Evolutionary conservation across 2,888 invertebrate species (phyloP).

Genomic region (Chesias legatella): DNA sequence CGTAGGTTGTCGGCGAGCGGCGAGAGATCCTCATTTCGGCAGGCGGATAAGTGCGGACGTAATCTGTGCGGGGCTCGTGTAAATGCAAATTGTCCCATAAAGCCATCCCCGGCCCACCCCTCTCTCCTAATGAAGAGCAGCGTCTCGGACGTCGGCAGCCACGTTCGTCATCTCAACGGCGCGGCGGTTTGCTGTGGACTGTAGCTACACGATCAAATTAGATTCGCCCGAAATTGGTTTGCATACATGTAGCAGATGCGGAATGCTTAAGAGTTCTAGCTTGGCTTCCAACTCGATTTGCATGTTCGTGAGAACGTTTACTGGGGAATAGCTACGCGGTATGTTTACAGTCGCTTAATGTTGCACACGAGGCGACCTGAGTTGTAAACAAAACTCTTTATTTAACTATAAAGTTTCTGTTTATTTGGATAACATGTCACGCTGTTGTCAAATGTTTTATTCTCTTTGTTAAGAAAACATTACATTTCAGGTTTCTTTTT

Average conservation of each 20-base stretch:
- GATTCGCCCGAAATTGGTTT: constrained; percentile 61
- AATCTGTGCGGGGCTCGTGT: constrained; percentile 78
- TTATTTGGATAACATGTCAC: too few relatives aligned
- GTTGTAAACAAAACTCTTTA: constrained; percentile 9
- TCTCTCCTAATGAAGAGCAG: constrained; percentile 72
- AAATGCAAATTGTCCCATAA: constrained; percentile 80
- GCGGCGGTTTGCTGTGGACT: constrained; percentile 60
- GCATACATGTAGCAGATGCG: constrained; percentile 44
- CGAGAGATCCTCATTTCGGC: constrained; percentile 65
- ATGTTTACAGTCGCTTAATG: constrained; percentile 17
- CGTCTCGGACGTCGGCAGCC: constrained; percentile 60
- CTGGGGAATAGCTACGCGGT: constrained; percentile 11
- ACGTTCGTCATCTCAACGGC: constrained; percentile 70
- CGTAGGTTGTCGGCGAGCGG: constrained; percentile 53
- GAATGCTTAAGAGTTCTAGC: constrained; percentile 33
- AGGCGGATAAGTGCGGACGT: constrained; percentile 75
- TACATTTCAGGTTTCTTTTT: too few relatives aligned
- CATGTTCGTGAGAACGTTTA: constrained; percentile 28
- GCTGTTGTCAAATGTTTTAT: too few relatives aligned
- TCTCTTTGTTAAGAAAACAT: too few relatives aligned
- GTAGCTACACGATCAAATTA: constrained; percentile 62
- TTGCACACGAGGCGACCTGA: constrained; percentile 9
- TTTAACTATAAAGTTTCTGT: constrained; percentile 1
- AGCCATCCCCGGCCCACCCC: constrained; percentile 55
- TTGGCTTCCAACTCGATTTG: constrained; percentile 30